These are phyloP conservation scores for Pungitius pungitius DNA, from an alignment of 2,113 vertebrate species.

Conservation along the genomic window DNA sequence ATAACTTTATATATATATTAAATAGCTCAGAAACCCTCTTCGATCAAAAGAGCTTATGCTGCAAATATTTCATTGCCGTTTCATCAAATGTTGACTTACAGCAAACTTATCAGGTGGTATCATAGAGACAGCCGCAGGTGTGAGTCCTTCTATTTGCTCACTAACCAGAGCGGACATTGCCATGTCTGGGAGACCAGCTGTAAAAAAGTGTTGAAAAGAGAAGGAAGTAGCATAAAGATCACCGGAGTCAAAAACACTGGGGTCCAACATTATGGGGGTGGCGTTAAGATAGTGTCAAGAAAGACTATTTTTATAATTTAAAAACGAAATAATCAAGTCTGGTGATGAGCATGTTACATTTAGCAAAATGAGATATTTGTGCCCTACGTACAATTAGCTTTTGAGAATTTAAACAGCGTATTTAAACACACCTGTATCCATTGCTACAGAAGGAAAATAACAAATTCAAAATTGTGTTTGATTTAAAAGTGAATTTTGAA, in stretches of 20 bases:
- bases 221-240: neutral
- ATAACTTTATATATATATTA: neutral
- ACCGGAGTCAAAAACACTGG: neutral
- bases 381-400: neutral
- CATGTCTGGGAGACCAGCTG: slow-evolving; percentile 83
- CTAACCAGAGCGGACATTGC: slow-evolving; percentile 82
- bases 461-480: neutral
- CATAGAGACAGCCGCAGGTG: slow-evolving; percentile 75
- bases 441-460: neutral
- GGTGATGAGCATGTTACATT: neutral
- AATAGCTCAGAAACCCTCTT: neutral
- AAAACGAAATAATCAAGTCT: too few species aligned
- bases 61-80: neutral
- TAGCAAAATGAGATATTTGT: neutral
- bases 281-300: neutral
- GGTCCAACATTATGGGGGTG: neutral
- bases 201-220: neutral
- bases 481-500: neutral
- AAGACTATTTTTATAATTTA: slow-evolving; percentile 2
- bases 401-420: neutral
- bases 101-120: slow-evolving; percentile 79
- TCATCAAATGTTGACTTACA: slow-evolving; percentile 67
- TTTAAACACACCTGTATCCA: neutral
- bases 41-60: neutral
- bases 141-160: slow-evolving; percentile 83